Percentiles rank a stretch among this genome's conserved stretches.
These are phyloP conservation scores for Rotaria macrura DNA, from an alignment of 2,888 invertebrate species.

Conservation along the genomic window DNA sequence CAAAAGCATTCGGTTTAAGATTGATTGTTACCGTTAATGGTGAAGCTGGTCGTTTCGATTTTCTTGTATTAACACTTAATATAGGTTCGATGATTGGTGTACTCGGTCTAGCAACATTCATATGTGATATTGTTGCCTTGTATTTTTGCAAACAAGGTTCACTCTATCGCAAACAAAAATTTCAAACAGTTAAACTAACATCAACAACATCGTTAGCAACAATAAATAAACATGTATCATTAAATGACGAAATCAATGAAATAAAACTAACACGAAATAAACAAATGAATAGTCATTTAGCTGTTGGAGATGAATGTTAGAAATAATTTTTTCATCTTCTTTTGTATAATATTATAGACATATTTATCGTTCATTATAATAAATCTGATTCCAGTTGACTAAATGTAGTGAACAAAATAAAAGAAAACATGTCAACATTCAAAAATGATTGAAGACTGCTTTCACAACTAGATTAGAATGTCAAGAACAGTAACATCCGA, in stretches of 20 bases:
- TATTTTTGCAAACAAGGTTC: not conserved
- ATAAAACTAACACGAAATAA: not conserved
- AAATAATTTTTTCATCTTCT: not conserved
- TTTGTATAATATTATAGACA: not conserved
- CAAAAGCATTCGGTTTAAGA: conserved; percentile 52
- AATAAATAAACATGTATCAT: not conserved
- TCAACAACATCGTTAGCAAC: not conserved
- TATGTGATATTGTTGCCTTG: conserved; percentile 49
- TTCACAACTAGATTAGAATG: no score
- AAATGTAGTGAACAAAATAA: not conserved
- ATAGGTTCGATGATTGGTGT: conserved; percentile 53
- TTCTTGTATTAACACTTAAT: conserved; percentile 51
- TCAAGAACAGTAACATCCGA: no score
- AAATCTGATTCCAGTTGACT: not conserved
- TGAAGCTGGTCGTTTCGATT: conserved; percentile 51
- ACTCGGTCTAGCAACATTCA: conserved; percentile 50
- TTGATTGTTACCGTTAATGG: conserved; percentile 53
- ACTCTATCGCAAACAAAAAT: conserved; percentile 6
- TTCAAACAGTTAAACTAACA: not conserved
- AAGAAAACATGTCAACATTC: no score
- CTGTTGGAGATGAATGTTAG: not conserved
- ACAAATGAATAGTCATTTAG: not conserved
- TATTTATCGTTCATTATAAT: not conserved
- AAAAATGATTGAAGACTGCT: no score
- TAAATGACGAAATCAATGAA: not conserved